phyloP scores from a whole-genome alignment of 2,797 vertebrate genomes.

The Argya squamiceps region DNA sequence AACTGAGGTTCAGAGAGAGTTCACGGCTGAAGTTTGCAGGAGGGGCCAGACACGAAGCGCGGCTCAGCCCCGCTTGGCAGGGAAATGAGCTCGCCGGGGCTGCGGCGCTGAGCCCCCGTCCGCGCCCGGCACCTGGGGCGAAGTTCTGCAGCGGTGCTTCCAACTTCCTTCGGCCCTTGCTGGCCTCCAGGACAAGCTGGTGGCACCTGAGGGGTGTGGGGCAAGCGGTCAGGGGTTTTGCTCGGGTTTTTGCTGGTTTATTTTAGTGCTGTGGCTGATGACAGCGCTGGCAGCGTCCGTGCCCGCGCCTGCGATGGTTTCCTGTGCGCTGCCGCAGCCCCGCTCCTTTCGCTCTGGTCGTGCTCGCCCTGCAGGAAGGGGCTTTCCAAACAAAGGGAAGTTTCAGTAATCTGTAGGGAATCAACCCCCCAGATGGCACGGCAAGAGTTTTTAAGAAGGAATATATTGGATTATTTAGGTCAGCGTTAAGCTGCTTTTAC shows the following conservation, averaged over 20 bases:
- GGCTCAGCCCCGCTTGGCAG: background rate
- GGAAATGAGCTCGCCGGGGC: background rate
- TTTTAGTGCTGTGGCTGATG: background rate
- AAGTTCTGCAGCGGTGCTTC: accelerated
- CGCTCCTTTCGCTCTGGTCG: background rate
- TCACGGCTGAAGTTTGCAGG: accelerated
- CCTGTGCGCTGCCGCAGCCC: background rate
- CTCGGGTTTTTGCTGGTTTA: accelerated
- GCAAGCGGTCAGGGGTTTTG: accelerated
- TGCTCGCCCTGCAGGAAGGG: accelerated
- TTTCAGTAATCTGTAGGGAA: background rate
- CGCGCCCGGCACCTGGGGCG: accelerated
- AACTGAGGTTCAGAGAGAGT: accelerated
- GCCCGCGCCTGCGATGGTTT: background rate
- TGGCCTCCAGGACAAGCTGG: background rate
- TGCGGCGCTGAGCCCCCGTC: accelerated
- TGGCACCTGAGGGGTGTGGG: background rate
- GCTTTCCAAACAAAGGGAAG: background rate
- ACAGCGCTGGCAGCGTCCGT: background rate
- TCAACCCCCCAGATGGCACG: background rate
- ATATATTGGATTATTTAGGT: background rate
- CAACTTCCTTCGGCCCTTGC: accelerated
- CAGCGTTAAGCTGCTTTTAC: background rate
- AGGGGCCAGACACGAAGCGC: accelerated
- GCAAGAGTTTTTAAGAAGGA: background rate